Evolutionary conservation across 2,888 invertebrate genomes (phyloP).

Genomic region (Caenorhabditis imperialis): DNA sequence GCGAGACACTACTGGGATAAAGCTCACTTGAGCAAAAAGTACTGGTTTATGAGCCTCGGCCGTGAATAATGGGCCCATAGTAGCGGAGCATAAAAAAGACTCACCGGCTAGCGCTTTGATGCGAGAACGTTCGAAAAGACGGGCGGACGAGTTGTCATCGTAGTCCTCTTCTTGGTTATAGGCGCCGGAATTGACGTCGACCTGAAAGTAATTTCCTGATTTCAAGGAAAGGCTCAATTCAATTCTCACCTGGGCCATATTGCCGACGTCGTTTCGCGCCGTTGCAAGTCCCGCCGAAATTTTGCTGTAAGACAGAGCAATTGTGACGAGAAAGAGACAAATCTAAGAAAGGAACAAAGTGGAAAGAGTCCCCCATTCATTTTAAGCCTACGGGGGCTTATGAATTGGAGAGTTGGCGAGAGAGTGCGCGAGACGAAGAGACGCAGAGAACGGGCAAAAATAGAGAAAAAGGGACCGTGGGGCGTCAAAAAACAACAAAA

Average conservation of each 20-base stretch:
- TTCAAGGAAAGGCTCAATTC: neutral
- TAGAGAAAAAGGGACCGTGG: too few species aligned
- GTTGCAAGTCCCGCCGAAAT: conserved; percentile 61
- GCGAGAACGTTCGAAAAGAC: conserved; percentile 98
- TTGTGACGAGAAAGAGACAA: conserved; percentile 10
- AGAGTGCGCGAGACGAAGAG: conserved; percentile 29
- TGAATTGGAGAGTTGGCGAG: conserved; percentile 54
- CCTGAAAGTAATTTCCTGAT: conserved; percentile 17
- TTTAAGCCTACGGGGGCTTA: conserved; percentile 47
- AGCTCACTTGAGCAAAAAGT: conserved; percentile 9
- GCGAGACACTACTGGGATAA: too few species aligned
- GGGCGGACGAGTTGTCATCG: conserved; percentile 98
- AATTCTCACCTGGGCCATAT: conserved; percentile 52
- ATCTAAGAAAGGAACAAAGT: conserved; percentile 9
- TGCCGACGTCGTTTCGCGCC: conserved; percentile 60
- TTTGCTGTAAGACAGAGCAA: conserved; percentile 49
- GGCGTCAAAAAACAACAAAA: conserved; percentile 33
- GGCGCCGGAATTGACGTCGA: conserved; percentile 57
- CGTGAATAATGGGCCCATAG: conserved; percentile 29
- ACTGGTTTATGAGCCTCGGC: conserved; percentile 26
- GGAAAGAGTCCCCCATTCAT: conserved; percentile 20
- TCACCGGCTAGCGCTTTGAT: conserved; percentile 97
- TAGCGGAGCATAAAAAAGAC: conserved; percentile 5
- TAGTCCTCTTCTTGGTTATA: conserved; percentile 86
- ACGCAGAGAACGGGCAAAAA: conserved; percentile 22